Evolutionary conservation across 1,140 invertebrate genomes (phyloP), one percentile per base, ranked within the genome.

Genomic region (Telenomus remus): DNA sequence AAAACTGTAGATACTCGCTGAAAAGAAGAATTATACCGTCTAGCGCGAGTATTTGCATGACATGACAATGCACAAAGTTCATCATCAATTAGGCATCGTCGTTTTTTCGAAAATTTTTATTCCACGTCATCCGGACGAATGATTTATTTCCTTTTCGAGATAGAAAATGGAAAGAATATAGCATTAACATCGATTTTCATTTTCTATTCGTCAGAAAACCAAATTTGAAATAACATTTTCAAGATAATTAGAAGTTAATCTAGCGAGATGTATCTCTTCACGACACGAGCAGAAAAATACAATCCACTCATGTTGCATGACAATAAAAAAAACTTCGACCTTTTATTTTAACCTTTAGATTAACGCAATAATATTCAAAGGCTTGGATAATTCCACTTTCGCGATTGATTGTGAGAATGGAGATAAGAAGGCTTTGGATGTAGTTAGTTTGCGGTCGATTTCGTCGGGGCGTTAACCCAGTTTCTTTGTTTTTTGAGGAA

Each of bases 401-500:
- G 42, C 35, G 43, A 60, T 69, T 54, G 55, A 69, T 69, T 60
- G 48, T 47, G 12, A 35, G 55, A 53, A 69, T 69, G 57, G 50
- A 16, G 53, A 66, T 66, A 68, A 57, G 57, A 54, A 50, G 65
- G 4, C 43, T 47, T 59, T 48, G 55, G 49, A 48, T 60, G 65
- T 44, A 69, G 55, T 59, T 69, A n/a, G 47, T 68, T 50, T 47
- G 35, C 53, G 48, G 55, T 69, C 55, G 55, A 54, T 60, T 53
- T 60, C 48, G 16, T 50, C 14, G 53, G 55, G 55, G 55, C 48
- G 42, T 60, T 69, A 60, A 60, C 65, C 65, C 43, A 69, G 56
- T 59, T 69, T 69, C 55, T 59, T 69, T 69, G 65, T 69, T 69
- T 69, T 47, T 35, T 35, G 39, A 49, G 47, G 37, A 54, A 69